Evolutionary conservation across 2,113 vertebrate species (phyloP).

Genomic region (Melanostigma gelatinosum): DNA sequence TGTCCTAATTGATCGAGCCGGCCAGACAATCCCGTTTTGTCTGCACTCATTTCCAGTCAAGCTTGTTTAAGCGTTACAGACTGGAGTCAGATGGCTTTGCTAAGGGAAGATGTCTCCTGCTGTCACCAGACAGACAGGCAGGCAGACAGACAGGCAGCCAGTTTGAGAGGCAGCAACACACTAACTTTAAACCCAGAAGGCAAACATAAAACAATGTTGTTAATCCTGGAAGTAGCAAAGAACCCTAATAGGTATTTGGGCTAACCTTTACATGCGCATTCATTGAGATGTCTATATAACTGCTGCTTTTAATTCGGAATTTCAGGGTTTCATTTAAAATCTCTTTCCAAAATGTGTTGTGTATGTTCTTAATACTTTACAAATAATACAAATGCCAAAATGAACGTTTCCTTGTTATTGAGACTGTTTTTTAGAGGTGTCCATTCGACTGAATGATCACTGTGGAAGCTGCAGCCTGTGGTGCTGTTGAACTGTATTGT

Average conservation of each 20-base stretch:
- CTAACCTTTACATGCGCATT: neutral
- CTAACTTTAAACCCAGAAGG: conserved; percentile 39
- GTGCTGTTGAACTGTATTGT: neutral
- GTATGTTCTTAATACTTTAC: neutral
- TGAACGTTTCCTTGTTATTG: neutral
- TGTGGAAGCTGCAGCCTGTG: neutral
- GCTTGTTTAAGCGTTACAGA: conserved; percentile 76
- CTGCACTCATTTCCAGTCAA: conserved; percentile 81
- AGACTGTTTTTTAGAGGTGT: neutral
- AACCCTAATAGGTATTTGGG: conserved; percentile 5
- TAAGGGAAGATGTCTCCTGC: conserved; percentile 66
- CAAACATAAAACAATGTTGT: conserved; percentile 11
- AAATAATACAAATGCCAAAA: neutral
- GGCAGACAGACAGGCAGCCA: conserved; percentile 8
- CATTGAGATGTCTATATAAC: neutral
- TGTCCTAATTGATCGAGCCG: conserved; percentile 75
- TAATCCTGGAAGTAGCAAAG: conserved; percentile 22
- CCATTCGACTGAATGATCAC: neutral
- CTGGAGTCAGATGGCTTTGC: conserved; percentile 78
- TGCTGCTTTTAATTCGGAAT: neutral
- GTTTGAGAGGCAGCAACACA: conserved; percentile 1
- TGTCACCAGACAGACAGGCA: conserved; percentile 53
- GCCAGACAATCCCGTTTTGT: conserved; percentile 73
- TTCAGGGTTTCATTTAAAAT: neutral
- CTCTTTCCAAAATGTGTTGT: neutral